These are phyloP conservation scores for Furnarius figulus DNA, from an alignment of 2,113 vertebrate species.

Conservation along the genomic window DNA sequence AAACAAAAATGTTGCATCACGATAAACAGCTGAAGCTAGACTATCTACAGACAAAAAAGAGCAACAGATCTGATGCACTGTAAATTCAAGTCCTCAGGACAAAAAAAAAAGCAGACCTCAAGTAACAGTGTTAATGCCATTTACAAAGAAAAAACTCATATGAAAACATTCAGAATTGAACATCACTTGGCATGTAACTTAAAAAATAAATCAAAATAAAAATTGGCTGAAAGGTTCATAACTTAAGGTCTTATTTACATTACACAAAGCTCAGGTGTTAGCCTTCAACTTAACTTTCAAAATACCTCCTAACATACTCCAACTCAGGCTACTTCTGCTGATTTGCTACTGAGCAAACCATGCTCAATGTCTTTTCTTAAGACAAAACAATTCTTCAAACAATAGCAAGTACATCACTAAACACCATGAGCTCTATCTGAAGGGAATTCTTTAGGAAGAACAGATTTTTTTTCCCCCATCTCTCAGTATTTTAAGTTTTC, in stretches of 20 bases:
- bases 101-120: conserved; percentile 82
- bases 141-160: conserved; percentile 82
- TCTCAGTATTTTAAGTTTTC: conserved; percentile 82
- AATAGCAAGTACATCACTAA: conserved; percentile 94
- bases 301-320: conserved; percentile 74
- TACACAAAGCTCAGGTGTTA: conserved; percentile 94
- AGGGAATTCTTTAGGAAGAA: conserved; percentile 95
- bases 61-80: conserved; percentile 91
- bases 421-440: conserved; percentile 92
- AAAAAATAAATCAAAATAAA: conserved; percentile 73
- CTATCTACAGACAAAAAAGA: conserved; percentile 95
- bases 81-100: conserved; percentile 91
- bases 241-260: conserved; percentile 95
- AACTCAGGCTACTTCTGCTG: conserved; percentile 71
- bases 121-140: conserved; percentile 86
- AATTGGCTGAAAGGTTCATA: conserved; percentile 77
- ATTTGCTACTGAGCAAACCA: conserved; percentile 77
- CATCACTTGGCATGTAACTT: conserved; percentile 87
- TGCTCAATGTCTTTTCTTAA: conserved; percentile 77
- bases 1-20: conserved; percentile 85
- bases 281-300: conserved; percentile 81
- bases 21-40: conserved; percentile 94
- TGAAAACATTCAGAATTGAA: conserved; percentile 81
- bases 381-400: conserved; percentile 92
- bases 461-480: conserved; percentile 86